phyloP scores from a whole-genome alignment of 2,888 invertebrate genomes.

The Conus canariensis region DNA sequence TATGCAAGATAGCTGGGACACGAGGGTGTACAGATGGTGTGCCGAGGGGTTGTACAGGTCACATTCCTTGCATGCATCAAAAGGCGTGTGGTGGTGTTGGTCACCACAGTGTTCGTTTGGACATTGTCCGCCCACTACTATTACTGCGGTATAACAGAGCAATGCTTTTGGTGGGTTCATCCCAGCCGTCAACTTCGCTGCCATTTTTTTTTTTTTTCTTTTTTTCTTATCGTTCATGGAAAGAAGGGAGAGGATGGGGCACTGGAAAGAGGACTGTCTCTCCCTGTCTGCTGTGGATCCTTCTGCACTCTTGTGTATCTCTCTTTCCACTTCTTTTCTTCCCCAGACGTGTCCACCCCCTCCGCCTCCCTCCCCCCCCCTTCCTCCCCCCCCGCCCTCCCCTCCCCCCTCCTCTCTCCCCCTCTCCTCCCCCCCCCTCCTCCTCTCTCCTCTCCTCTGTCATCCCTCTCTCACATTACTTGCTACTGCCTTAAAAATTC shows the following conservation, averaged over 20 bases:
- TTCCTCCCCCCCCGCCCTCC: background rate
- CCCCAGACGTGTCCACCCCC: background rate
- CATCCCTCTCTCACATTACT: too few species aligned
- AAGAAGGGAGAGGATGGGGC: background rate
- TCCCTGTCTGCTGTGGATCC: background rate
- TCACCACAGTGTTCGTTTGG: too few species aligned
- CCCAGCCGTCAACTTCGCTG: too few species aligned
- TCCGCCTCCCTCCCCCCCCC: background rate
- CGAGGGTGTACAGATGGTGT: background rate
- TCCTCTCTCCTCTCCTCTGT: too few species aligned
- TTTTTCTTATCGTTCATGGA: background rate
- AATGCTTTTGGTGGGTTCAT: too few species aligned
- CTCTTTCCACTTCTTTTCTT: background rate
- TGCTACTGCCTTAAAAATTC: too few species aligned
- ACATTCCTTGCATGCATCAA: slow-evolving; percentile 11
- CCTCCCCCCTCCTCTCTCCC: background rate
- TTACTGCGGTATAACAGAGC: too few species aligned
- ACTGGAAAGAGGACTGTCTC: background rate
- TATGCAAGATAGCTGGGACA: background rate
- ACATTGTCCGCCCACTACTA: too few species aligned
- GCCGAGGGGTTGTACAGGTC: background rate
- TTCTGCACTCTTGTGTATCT: background rate
- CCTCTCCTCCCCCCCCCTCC: too few species aligned
- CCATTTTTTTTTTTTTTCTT: too few species aligned
- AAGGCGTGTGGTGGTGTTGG: too few species aligned